These are phyloP conservation scores for Schrankia costaestrigalis DNA, from an alignment of 2,888 invertebrate genomes.

Conservation along the genomic window DNA sequence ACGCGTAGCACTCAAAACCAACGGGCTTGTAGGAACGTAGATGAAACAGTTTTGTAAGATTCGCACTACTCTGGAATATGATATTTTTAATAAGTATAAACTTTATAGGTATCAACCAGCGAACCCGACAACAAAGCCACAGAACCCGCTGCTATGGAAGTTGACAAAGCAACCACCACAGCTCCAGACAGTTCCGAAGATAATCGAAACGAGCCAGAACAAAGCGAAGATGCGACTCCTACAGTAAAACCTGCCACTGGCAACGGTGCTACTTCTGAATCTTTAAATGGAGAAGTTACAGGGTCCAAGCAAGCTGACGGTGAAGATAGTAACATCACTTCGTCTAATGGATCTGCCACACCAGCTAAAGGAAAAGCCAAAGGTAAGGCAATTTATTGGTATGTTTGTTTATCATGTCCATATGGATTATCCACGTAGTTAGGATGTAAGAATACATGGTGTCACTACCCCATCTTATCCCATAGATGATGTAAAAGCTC, in stretches of 20 bases:
- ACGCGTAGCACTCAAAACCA: too few relatives aligned
- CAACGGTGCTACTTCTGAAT: constrained; percentile 43
- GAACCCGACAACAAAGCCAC: constrained; percentile 49
- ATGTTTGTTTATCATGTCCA: background rate
- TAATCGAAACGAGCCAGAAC: constrained; percentile 63
- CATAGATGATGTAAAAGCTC: too few relatives aligned
- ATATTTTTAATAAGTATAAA: background rate
- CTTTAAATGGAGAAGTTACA: constrained; percentile 71
- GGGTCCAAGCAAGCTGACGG: constrained; percentile 64
- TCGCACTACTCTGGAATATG: too few relatives aligned
- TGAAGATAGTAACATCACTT: constrained; percentile 69
- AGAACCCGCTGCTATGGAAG: constrained; percentile 44
- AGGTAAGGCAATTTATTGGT: constrained; percentile 40
- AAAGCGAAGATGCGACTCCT: constrained; percentile 56
- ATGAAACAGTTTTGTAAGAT: too few relatives aligned
- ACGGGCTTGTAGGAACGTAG: too few relatives aligned
- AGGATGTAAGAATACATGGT: too few relatives aligned
- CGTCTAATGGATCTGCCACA: constrained; percentile 76
- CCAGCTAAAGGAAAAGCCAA: constrained; percentile 61
- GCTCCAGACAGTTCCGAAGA: constrained; percentile 74
- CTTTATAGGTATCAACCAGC: constrained; percentile 65
- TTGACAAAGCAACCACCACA: constrained; percentile 49
- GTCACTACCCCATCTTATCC: too few relatives aligned
- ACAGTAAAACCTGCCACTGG: constrained; percentile 33
- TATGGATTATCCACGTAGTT: background rate